phyloP scores from a whole-genome alignment of 2,888 invertebrate species.

The Agrilus mali region DNA sequence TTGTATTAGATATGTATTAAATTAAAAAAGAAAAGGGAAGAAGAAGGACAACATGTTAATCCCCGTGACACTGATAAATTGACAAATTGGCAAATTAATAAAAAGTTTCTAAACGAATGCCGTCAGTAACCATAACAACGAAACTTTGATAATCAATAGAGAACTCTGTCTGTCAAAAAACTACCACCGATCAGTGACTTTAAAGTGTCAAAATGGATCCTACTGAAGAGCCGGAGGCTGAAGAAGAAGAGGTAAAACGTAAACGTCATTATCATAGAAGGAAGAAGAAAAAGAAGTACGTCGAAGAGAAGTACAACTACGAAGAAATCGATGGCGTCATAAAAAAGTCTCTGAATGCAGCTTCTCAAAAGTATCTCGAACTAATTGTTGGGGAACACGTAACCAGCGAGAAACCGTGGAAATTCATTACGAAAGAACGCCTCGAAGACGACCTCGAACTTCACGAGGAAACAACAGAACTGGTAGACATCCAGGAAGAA shows the following conservation, averaged over 20 bases:
- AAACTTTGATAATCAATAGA: no score
- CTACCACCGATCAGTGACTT: no score
- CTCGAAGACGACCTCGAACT: slow-evolving; percentile 49
- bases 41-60: no score
- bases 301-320: slow-evolving; percentile 11
- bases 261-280: slow-evolving; percentile 7
- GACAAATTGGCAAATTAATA: no score
- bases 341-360: slow-evolving; percentile 39
- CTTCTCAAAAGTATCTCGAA: slow-evolving; percentile 48
- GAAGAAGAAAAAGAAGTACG: slow-evolving; percentile 11
- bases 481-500: slow-evolving; percentile 31
- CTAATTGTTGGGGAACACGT: slow-evolving; percentile 55
- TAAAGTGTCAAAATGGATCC: no score
- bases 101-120: no score
- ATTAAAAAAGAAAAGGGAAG: no score
- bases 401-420: slow-evolving; percentile 64
- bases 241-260: not conserved
- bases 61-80: no score
- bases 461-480: slow-evolving; percentile 40
- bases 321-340: slow-evolving; percentile 45
- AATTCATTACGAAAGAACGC: slow-evolving; percentile 44
- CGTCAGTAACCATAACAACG: no score
- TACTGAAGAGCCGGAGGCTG: not conserved
- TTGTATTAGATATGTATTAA: no score
- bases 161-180: no score